phyloP scores from a whole-genome alignment of 2,113 vertebrate species.

The Mionectes macconnelli region DNA sequence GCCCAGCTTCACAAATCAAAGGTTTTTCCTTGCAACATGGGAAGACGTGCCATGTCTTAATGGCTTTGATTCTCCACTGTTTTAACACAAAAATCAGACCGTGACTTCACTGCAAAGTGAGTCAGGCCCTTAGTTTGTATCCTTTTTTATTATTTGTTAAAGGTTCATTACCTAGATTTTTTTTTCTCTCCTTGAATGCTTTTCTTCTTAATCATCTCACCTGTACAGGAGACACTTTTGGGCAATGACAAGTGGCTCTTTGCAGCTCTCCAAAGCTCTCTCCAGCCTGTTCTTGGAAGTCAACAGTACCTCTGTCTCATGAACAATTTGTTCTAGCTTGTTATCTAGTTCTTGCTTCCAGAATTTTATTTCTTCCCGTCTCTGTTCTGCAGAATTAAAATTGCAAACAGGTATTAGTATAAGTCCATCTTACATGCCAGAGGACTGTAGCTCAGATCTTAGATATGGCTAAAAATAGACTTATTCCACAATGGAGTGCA shows the following conservation, averaged over 20 bases:
- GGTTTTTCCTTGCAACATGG: not conserved
- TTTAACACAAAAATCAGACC: not conserved
- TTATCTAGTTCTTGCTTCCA: conserved; percentile 85
- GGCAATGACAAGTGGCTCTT: conserved; percentile 76
- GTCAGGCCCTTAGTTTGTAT: not conserved
- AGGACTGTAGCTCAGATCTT: not conserved
- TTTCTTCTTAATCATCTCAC: conserved; percentile 67
- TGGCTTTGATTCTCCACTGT: not conserved
- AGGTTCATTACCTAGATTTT: not conserved
- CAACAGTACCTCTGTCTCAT: conserved; percentile 78
- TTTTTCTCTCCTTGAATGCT: not conserved
- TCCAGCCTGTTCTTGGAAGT: conserved; percentile 74
- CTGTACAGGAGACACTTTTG: conserved; percentile 83
- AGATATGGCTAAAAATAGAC: not conserved
- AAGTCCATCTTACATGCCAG: not conserved
- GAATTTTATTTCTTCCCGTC: conserved; percentile 84
- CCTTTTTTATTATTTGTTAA: not conserved
- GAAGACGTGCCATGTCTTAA: not conserved
- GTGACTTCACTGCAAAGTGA: not conserved
- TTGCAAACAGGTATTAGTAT: not conserved
- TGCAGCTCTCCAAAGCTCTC: conserved; percentile 80
- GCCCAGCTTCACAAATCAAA: not conserved
- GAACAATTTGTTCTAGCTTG: conserved; percentile 82
- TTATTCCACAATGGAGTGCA: not conserved
- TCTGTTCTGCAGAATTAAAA: conserved; percentile 78